phyloP scores from a whole-genome alignment of 2,888 invertebrate species.

The Caenorhabditis drosophilae region DNA sequence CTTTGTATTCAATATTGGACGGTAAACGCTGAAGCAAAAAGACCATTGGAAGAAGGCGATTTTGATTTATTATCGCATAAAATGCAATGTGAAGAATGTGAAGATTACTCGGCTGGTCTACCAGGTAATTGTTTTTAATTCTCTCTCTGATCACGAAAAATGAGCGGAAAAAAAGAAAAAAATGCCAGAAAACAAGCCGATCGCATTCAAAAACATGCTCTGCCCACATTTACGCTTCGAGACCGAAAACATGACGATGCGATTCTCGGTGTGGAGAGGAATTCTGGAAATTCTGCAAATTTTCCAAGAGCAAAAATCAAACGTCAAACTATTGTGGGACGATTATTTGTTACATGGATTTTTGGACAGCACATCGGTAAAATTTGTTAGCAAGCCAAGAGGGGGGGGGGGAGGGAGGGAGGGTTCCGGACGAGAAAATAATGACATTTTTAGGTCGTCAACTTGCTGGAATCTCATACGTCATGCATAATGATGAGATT shows the following conservation, averaged over 20 bases:
- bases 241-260: conserved; percentile 41
- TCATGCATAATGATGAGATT: conserved; percentile 34
- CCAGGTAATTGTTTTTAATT: too few relatives aligned
- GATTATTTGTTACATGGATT: conserved; percentile 54
- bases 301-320: conserved; percentile 54
- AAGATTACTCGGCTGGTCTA: conserved; percentile 16
- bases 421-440: too few relatives aligned
- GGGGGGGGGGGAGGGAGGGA: too few relatives aligned
- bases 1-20: conserved; percentile 56
- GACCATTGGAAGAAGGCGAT: conserved; percentile 56
- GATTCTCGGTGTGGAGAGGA: conserved; percentile 66
- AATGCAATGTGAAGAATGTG: conserved; percentile 64
- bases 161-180: too few relatives aligned
- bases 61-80: conserved; percentile 60
- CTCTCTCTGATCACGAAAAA: too few relatives aligned
- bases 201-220: conserved; percentile 67
- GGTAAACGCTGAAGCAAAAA: conserved; percentile 60
- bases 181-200: conserved; percentile 6
- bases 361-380: conserved; percentile 45
- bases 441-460: conserved; percentile 29
- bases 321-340: conserved; percentile 58
- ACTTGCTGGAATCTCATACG: conserved; percentile 31
- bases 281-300: conserved; percentile 61
- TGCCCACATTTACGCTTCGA: conserved; percentile 67
- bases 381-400: too few relatives aligned